Base-by-base conservation (phyloP, 2,113 vertebrate species). In the Apistogramma diplotaenia region DNA sequence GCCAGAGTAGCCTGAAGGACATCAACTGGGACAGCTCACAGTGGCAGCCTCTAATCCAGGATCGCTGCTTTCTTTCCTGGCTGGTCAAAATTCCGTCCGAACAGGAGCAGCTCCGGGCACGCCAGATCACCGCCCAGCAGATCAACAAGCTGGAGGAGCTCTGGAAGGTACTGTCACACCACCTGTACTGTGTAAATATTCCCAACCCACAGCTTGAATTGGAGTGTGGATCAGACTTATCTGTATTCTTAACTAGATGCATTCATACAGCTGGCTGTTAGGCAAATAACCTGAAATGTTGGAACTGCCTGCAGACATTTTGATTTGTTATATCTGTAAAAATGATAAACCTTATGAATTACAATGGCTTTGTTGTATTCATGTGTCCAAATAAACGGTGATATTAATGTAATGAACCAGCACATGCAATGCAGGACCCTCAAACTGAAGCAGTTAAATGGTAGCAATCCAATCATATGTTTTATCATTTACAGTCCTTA, bases 11-110 rank as follows among this genome's bases (percentile, higher is more conserved):
- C 91, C 84, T 99, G 76, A 99, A 99, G 94, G 98, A 99, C 91
- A 99, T 99, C 94, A 99, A 99, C 88, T 99, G 98, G 98, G 98
- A 99, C 94, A 99, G 98, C 59, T 99, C 98, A 0, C 98, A 99
- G 93, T 99, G 98, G 98, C 98, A 99, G 85, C 97, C 98, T 3
- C 95, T 99, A 51, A 99, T 99, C 93, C 98, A 99, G 89, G 98
- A 99, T 81, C 98, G 98, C 60, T 99, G 98, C 88, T 99, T 99
- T 91, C 95, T 99, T 12, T 99, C 98, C 0, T 99, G 98, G 98
- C 94, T 99, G 90, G 98, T 99, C 56, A 99, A 99, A 94, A 99
- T 99, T 61, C 98, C 98, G 0, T 99, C 98, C 0, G 98, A 99
- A 89, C 98, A 99, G 93, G 98, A 99, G 83, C 98, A 99, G 90